A percentile compares a stretch with the other conserved stretches of the same genome.
Conservation (phyloP, 2,888 invertebrate genomes). For the Melipona beecheii region DNA sequence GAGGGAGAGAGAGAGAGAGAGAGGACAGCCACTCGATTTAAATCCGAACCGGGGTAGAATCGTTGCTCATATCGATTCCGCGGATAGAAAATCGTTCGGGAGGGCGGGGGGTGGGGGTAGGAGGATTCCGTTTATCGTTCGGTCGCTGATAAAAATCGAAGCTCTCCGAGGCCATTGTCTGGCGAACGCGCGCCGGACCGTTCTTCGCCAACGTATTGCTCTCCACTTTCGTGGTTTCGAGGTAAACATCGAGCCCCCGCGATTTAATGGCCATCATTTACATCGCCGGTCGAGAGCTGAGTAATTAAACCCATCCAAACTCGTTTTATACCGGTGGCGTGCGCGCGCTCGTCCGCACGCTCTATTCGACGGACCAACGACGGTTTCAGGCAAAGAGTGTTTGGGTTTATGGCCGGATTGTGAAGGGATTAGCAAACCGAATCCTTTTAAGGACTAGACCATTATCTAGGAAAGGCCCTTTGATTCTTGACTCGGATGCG, state of each 20-base stretch:
- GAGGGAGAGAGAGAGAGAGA: neutral
- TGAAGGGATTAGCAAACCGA: slow-evolving; percentile 74
- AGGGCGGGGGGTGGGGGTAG: neutral
- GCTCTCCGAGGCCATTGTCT: slow-evolving; percentile 32
- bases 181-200: slow-evolving; percentile 27
- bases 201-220: slow-evolving; percentile 63
- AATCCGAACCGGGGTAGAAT: slow-evolving; percentile 33
- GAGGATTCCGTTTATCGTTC: slow-evolving; percentile 18
- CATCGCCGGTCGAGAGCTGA: slow-evolving; percentile 79
- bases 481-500: slow-evolving; percentile 23
- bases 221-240: slow-evolving; percentile 70
- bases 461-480: slow-evolving; percentile 58
- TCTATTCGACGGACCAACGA: slow-evolving; percentile 63
- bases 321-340: slow-evolving; percentile 69
- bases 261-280: slow-evolving; percentile 80
- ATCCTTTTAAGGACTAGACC: slow-evolving; percentile 70
- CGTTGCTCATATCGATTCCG: slow-evolving; percentile 54
- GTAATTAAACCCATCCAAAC: slow-evolving; percentile 79
- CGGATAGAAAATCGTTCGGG: slow-evolving; percentile 45
- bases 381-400: slow-evolving; percentile 71
- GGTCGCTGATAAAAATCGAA: slow-evolving; percentile 56
- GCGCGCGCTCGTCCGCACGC: slow-evolving; percentile 33
- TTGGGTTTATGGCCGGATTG: slow-evolving; percentile 72
- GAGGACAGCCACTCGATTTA: slow-evolving; percentile 39
- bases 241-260: slow-evolving; percentile 75